Conservation (phyloP, 2,797 vertebrate species). For the Brachymystax lenok region DNA sequence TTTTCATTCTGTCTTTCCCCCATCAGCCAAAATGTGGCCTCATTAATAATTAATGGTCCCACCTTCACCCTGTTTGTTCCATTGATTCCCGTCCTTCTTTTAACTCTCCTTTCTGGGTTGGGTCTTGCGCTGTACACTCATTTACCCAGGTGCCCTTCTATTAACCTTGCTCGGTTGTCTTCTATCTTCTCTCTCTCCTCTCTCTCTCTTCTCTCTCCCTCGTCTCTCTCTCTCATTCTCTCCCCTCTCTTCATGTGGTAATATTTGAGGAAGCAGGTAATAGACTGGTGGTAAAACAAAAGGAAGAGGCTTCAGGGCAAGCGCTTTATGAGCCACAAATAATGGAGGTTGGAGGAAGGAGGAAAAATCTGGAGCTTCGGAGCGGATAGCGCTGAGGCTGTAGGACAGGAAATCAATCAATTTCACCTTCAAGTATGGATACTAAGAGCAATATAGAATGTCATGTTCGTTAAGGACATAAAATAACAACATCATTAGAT, state of each 20-base stretch:
- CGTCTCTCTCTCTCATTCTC: background rate
- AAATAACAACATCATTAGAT: slow-evolving; percentile 35
- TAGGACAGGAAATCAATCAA: slow-evolving; percentile 44
- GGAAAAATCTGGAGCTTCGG: slow-evolving; percentile 27
- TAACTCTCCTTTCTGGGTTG: slow-evolving; percentile 47
- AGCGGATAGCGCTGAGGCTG: slow-evolving; percentile 6
- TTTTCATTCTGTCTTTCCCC: slow-evolving; percentile 54
- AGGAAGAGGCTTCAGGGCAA: slow-evolving; percentile 34
- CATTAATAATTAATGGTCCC: slow-evolving; percentile 71
- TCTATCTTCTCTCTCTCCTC: background rate
- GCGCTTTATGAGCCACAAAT: slow-evolving; percentile 43
- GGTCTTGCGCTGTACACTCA: slow-evolving; percentile 51
- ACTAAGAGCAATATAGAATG: slow-evolving; percentile 37
- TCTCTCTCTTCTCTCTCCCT: slow-evolving; percentile 1
- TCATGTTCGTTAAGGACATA: slow-evolving; percentile 23
- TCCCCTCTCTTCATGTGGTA: slow-evolving; percentile 17
- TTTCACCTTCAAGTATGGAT: slow-evolving; percentile 32
- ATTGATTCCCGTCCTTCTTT: slow-evolving; percentile 53
- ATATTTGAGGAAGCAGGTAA: slow-evolving; percentile 43
- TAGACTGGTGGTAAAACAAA: slow-evolving; percentile 41
- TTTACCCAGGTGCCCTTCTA: slow-evolving; percentile 58
- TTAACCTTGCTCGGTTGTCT: slow-evolving; percentile 55
- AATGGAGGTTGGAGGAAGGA: slow-evolving; percentile 25
- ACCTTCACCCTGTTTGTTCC: slow-evolving; percentile 67
- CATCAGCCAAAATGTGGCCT: slow-evolving; percentile 67